These are phyloP conservation scores for Coreoperca whiteheadi DNA, from an alignment of 2,113 vertebrate genomes.

Conservation along the genomic window DNA sequence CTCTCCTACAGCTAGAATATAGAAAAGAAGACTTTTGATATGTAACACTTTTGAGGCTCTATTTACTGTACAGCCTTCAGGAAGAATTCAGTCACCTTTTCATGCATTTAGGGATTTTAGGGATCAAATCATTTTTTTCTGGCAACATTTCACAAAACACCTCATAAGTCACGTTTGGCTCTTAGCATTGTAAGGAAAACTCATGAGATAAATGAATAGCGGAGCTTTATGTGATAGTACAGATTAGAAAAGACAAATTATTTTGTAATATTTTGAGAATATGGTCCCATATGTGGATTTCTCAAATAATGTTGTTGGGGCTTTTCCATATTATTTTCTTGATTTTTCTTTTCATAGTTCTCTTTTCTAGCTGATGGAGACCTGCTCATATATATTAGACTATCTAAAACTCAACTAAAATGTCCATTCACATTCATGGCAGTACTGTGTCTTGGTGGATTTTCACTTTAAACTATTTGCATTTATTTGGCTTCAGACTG, in stretches of 20 bases:
- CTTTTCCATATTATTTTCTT: not conserved
- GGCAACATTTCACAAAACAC: not conserved
- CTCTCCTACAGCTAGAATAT: constrained; percentile 1
- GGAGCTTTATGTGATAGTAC: not conserved
- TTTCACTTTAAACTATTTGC: constrained; percentile 22
- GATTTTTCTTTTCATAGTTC: not conserved
- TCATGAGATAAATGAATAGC: not conserved
- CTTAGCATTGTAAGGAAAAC: not conserved
- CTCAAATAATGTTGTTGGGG: not conserved
- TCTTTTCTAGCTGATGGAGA: not conserved
- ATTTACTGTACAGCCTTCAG: not conserved
- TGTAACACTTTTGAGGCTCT: not conserved
- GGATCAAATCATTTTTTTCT: not conserved
- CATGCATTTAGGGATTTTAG: not conserved
- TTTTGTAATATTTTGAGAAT: not conserved
- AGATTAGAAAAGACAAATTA: not conserved
- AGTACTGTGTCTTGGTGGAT: constrained; percentile 10
- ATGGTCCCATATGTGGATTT: not conserved
- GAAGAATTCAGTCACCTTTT: not conserved
- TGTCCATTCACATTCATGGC: not conserved
- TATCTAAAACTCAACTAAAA: not conserved
- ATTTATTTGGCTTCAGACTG: constrained; percentile 38
- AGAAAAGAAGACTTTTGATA: not conserved
- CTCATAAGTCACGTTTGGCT: no score
- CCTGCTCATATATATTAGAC: not conserved